These are phyloP conservation scores for Amphiprion percula DNA, from an alignment of 2,113 vertebrate species.

Conservation along the genomic window DNA sequence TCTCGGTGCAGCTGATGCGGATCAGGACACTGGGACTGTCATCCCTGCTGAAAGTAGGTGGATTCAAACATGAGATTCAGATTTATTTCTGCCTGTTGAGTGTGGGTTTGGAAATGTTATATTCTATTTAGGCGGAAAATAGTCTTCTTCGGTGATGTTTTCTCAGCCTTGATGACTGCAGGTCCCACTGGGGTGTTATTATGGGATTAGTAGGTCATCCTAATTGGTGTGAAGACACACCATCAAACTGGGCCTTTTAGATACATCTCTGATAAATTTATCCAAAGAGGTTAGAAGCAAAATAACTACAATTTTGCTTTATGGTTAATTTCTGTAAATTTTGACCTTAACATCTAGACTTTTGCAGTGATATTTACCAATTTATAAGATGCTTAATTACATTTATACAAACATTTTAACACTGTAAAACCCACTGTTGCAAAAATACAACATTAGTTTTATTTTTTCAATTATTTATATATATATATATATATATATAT, in stretches of 20 bases:
- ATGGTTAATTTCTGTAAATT: not conserved
- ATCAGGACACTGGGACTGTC: conserved; percentile 87
- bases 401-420: no score
- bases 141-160: not conserved
- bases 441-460: no score
- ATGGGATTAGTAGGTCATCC: conserved; percentile 44
- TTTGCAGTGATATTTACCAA: not conserved
- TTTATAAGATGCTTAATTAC: no score
- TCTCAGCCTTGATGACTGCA: not conserved
- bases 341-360: not conserved
- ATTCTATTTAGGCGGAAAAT: not conserved
- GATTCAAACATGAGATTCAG: not conserved
- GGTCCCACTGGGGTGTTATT: conserved; percentile 18
- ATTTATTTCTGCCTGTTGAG: not conserved
- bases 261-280: not conserved
- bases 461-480: no score
- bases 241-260: conserved; percentile 22
- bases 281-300: not conserved
- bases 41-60: conserved; percentile 95
- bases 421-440: no score
- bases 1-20: conserved; percentile 74
- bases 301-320: not conserved
- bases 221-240: conserved; percentile 5
- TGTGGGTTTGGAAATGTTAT: not conserved
- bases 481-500: no score